A percentile compares a stretch with the other conserved stretches of the same genome.
Conservation (phyloP, 2,888 invertebrate species). For the Tetrapedia diversipes region DNA sequence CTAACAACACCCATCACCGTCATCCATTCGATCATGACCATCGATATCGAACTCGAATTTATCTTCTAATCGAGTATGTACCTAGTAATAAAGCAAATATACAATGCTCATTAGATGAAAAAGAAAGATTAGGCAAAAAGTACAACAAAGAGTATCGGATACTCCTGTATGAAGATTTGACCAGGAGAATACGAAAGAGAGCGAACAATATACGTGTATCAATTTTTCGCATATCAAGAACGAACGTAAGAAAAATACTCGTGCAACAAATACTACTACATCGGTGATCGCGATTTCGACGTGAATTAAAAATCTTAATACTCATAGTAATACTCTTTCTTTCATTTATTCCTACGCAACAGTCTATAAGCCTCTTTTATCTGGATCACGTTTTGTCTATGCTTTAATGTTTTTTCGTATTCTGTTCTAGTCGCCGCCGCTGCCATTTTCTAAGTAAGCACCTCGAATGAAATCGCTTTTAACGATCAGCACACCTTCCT, state of each 20-base stretch:
- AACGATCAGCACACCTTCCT: slow-evolving; percentile 10
- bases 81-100: background rate
- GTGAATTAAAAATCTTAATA: slow-evolving; percentile 50
- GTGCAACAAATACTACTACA: background rate
- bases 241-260: slow-evolving; percentile 32
- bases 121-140: slow-evolving; percentile 7
- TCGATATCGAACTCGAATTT: background rate
- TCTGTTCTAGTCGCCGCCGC: slow-evolving; percentile 14
- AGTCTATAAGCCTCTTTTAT: slow-evolving; percentile 76
- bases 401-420: slow-evolving; percentile 41
- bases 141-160: background rate
- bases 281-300: background rate
- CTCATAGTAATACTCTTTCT: slow-evolving; percentile 68
- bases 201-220: slow-evolving; percentile 20
- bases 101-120: background rate
- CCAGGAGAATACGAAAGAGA: slow-evolving; percentile 28
- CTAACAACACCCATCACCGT: too few species aligned
- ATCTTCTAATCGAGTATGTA: background rate
- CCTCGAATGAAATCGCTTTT: slow-evolving; percentile 21
- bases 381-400: slow-evolving; percentile 59
- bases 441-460: slow-evolving; percentile 18
- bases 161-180: background rate
- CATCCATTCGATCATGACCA: too few species aligned
- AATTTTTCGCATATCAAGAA: background rate
- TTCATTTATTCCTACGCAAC: slow-evolving; percentile 73